phyloP scores from a whole-genome alignment of 1,140 invertebrate species.

The Drosophila busckii region DNA sequence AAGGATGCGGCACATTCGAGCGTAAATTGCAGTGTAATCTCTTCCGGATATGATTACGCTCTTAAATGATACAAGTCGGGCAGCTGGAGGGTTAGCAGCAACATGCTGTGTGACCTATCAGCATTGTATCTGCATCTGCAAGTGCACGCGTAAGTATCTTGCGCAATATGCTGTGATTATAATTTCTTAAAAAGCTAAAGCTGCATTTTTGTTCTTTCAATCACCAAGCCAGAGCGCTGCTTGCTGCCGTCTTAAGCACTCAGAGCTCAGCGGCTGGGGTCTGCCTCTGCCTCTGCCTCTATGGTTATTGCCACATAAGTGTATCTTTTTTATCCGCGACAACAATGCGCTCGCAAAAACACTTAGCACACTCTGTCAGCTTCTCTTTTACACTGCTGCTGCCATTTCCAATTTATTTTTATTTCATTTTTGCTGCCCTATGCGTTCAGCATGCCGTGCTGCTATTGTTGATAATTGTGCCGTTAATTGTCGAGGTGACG shows the following conservation, averaged over 20 bases:
- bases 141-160: slow-evolving; percentile 30
- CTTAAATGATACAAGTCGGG: slow-evolving; percentile 49
- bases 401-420: no score
- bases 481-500: slow-evolving; percentile 68
- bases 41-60: slow-evolving; percentile 73
- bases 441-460: no score
- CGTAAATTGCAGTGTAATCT: slow-evolving; percentile 72
- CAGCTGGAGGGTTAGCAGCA: slow-evolving; percentile 14
- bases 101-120: slow-evolving; percentile 69
- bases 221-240: slow-evolving; percentile 30
- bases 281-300: background rate
- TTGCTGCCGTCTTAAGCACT: slow-evolving; percentile 15
- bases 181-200: slow-evolving; percentile 76
- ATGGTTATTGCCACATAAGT: slow-evolving; percentile 41
- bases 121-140: slow-evolving; percentile 51
- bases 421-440: no score
- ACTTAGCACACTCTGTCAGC: slow-evolving; percentile 52
- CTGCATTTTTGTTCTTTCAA: slow-evolving; percentile 73
- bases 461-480: slow-evolving; percentile 56
- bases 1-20: slow-evolving; percentile 36
- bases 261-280: background rate
- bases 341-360: slow-evolving; percentile 50
- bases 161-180: slow-evolving; percentile 71
- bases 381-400: no score
- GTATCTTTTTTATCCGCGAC: slow-evolving; percentile 39